A percentile compares a stretch with the other conserved stretches of the same genome.
Evolutionary conservation across 2,113 vertebrate genomes (phyloP).

Genomic region (Diphyllodes magnificus): DNA sequence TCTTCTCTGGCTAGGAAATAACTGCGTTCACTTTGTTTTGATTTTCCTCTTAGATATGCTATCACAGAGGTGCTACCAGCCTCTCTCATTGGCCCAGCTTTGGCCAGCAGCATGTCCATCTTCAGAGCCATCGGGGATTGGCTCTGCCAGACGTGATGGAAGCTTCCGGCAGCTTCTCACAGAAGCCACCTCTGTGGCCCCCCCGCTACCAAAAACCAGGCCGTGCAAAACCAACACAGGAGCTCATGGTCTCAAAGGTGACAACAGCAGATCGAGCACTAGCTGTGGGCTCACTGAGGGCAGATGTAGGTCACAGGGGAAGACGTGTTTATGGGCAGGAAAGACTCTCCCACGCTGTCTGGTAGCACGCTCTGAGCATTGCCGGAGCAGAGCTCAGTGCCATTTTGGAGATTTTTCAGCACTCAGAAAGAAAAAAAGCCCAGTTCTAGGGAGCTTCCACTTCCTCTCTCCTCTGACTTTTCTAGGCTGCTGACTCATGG

Average conservation of each 20-base stretch:
- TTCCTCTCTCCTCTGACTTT: not conserved
- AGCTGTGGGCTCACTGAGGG: not conserved
- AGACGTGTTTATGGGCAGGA: not conserved
- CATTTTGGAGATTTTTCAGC: not conserved
- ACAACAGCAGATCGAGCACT: not conserved
- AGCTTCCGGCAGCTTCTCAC: not conserved
- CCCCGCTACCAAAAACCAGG: not conserved
- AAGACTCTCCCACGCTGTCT: not conserved
- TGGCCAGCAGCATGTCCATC: not conserved
- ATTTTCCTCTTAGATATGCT: not conserved
- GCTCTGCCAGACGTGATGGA: accelerated
- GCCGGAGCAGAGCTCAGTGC: not conserved
- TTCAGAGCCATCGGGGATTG: not conserved
- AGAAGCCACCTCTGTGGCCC: not conserved
- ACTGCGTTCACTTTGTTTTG: not conserved
- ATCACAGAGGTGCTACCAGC: accelerated
- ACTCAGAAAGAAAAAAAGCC: not conserved
- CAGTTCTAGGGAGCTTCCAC: not conserved
- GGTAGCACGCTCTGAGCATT: not conserved
- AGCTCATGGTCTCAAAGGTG: accelerated
- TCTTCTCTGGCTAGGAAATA: not conserved
- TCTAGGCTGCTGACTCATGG: not conserved
- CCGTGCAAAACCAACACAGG: accelerated
- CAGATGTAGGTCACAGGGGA: not conserved
- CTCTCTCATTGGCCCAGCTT: accelerated